These are phyloP conservation scores for Protobothrops flavoviridis DNA, from an alignment of 2,113 vertebrate species.

Conservation along the genomic window DNA sequence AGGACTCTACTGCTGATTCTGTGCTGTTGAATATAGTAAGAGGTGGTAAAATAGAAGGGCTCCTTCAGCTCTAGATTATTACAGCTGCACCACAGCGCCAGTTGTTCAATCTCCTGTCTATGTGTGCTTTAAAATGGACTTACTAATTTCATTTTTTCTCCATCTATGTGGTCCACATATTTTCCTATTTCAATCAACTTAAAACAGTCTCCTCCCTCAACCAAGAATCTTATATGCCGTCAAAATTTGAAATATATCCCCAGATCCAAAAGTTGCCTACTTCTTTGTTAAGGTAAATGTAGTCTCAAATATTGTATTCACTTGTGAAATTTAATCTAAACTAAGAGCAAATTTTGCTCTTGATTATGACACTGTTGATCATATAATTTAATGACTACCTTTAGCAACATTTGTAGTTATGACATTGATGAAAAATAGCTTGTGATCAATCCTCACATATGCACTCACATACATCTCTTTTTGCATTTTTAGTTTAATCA, in stretches of 20 bases:
- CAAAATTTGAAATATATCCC: too few relatives aligned
- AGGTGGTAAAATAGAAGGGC: too few relatives aligned
- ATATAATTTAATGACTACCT: too few relatives aligned
- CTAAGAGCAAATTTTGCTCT: not conserved
- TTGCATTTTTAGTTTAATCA: not conserved
- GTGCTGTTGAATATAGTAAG: too few relatives aligned
- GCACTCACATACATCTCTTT: not conserved
- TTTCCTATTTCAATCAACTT: conserved; percentile 43
- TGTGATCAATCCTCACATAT: not conserved
- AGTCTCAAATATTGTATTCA: not conserved
- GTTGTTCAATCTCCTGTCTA: not conserved
- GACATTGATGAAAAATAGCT: not conserved
- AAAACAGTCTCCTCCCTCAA: conserved; percentile 24
- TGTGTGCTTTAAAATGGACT: conserved; percentile 34
- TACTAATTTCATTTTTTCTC: conserved; percentile 18
- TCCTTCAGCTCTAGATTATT: too few relatives aligned
- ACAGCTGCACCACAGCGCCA: too few relatives aligned
- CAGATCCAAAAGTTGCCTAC: too few relatives aligned
- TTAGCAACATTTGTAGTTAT: not conserved
- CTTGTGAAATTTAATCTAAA: not conserved
- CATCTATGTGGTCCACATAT: conserved; percentile 33
- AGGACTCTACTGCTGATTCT: too few relatives aligned
- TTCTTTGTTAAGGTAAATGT: not conserved
- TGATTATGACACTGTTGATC: not conserved
- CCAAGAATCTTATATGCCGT: not conserved